These are phyloP conservation scores for Sesamia inferens DNA, from an alignment of 2,888 invertebrate genomes.

Conservation along the genomic window DNA sequence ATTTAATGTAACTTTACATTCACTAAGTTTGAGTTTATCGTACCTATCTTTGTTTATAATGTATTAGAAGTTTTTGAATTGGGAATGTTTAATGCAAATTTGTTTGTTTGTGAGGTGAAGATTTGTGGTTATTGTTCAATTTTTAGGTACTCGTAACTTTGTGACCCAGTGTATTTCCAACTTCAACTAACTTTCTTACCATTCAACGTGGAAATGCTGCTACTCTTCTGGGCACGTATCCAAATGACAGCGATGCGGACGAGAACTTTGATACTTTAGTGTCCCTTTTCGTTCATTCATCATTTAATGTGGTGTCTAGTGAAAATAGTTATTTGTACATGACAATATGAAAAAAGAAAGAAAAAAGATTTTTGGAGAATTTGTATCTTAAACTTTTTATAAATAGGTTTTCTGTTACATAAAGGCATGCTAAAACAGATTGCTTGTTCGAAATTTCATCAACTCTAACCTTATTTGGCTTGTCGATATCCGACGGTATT, in stretches of 20 bases:
- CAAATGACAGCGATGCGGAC: too few relatives aligned
- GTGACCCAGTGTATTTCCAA: too few relatives aligned
- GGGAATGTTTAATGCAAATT: constrained; percentile 4
- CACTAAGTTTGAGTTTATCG: constrained; percentile 17
- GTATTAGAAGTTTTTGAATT: constrained; percentile 9
- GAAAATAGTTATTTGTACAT: too few relatives aligned
- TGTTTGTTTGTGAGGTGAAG: constrained; percentile 4
- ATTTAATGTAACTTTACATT: constrained; percentile 20
- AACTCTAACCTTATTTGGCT: neutral
- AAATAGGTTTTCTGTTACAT: neutral
- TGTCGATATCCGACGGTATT: neutral
- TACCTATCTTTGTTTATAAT: constrained; percentile 11
- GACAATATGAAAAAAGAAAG: too few relatives aligned
- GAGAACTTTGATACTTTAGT: too few relatives aligned
- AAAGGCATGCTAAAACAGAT: neutral
- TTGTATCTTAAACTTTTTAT: neutral
- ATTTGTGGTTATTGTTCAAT: constrained; percentile 11
- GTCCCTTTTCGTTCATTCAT: neutral
- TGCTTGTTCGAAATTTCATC: too few relatives aligned
- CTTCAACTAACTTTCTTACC: too few relatives aligned
- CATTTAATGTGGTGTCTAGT: too few relatives aligned
- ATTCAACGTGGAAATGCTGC: too few relatives aligned
- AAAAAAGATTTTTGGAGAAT: neutral
- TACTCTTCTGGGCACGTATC: too few relatives aligned
- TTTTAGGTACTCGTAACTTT: neutral